Evolutionary conservation across 2,888 invertebrate species (phyloP).

Genomic region (Aelia acuminata): DNA sequence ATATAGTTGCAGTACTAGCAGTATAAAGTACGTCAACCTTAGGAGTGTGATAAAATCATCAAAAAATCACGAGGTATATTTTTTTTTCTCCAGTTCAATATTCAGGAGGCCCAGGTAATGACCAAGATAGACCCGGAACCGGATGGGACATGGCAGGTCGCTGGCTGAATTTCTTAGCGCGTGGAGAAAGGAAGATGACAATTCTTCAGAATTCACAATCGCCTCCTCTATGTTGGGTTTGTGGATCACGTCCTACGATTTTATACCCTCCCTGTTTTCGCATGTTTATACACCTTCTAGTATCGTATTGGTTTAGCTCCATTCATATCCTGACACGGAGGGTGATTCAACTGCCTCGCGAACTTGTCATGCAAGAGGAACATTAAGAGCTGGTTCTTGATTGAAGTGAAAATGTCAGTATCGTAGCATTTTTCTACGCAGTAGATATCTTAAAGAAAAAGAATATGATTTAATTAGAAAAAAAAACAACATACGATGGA

Average conservation of each 20-base stretch:
- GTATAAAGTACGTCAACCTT: too few relatives aligned
- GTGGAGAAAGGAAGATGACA: background rate
- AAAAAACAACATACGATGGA: background rate
- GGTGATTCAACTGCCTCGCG: background rate
- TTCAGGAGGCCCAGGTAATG: slow-evolving; percentile 4
- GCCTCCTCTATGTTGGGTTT: background rate
- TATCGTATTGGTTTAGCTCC: background rate
- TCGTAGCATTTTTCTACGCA: too few relatives aligned
- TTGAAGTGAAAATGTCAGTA: background rate
- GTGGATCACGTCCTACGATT: background rate
- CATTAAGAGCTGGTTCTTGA: background rate
- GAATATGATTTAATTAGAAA: background rate
- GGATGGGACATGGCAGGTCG: background rate
- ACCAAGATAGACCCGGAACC: slow-evolving; percentile 6
- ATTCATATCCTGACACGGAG: background rate
- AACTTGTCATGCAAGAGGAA: background rate
- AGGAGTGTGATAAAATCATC: too few relatives aligned
- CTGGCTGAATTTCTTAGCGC: slow-evolving; percentile 15
- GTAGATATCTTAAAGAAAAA: background rate
- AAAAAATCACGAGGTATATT: too few relatives aligned
- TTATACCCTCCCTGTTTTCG: slow-evolving; percentile 29
- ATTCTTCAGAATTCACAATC: slow-evolving; percentile 35
- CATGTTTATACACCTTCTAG: background rate
- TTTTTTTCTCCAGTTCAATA: background rate
- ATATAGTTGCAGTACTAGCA: too few relatives aligned